Evolutionary conservation across 2,113 vertebrate species (phyloP).

Genomic region (Chascanopsetta lugubris): DNA sequence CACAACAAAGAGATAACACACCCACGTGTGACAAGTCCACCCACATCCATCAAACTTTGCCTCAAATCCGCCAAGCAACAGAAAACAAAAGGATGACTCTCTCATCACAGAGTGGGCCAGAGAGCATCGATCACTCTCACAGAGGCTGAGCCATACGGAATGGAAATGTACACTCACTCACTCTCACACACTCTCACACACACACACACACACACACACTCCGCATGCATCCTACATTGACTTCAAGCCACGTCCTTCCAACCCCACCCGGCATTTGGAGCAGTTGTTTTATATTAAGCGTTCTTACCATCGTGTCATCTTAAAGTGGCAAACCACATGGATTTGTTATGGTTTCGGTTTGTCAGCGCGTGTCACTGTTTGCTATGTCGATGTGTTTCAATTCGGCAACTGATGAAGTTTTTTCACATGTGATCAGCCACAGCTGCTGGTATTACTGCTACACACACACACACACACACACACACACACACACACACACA

Average conservation of each 20-base stretch:
- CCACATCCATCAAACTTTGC: constrained; percentile 80
- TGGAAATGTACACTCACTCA: constrained; percentile 33
- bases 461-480: no score
- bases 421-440: constrained; percentile 46
- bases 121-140: constrained; percentile 61
- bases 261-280: constrained; percentile 33
- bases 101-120: constrained; percentile 63
- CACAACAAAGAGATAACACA: constrained; percentile 81
- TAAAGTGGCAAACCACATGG: neutral
- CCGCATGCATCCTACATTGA: constrained; percentile 35
- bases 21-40: constrained; percentile 80
- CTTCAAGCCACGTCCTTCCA: constrained; percentile 22
- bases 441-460: constrained; percentile 18
- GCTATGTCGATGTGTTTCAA: constrained; percentile 24
- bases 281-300: constrained; percentile 35
- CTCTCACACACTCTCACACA: no score
- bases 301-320: neutral
- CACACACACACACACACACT: no score
- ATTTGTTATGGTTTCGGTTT: constrained; percentile 13
- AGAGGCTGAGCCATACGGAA: constrained; percentile 37
- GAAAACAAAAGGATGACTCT: constrained; percentile 71
- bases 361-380: constrained; percentile 23
- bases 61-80: constrained; percentile 66
- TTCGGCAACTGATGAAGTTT: constrained; percentile 31
- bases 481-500: no score